These are phyloP conservation scores for Epinotia demarniana DNA, from an alignment of 2,888 invertebrate genomes.

Conservation along the genomic window DNA sequence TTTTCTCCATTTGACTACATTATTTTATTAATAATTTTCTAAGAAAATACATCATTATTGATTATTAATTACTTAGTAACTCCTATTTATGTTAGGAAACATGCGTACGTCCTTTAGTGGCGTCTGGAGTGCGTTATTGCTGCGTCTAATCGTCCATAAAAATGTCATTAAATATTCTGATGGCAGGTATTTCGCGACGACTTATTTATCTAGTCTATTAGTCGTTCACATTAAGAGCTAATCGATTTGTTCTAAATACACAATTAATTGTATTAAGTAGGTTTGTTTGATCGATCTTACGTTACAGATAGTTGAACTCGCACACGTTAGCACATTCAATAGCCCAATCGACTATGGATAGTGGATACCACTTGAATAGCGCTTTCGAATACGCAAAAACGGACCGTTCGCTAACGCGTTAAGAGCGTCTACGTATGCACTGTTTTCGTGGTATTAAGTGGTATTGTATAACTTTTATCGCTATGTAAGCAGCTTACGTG, in stretches of 20 bases:
- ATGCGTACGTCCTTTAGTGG: too few species aligned
- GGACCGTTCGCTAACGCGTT: background rate
- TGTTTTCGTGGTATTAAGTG: background rate
- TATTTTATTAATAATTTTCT: too few species aligned
- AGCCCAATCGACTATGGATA: background rate
- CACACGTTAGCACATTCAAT: background rate
- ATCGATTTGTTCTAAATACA: slow-evolving; percentile 9
- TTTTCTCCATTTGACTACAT: too few species aligned
- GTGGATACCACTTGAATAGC: background rate
- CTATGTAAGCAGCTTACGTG: background rate
- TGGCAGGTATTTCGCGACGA: background rate
- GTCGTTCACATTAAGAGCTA: slow-evolving; percentile 9
- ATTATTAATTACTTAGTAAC: too few species aligned
- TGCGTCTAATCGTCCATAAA: too few species aligned
- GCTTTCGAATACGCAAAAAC: background rate
- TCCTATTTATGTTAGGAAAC: too few species aligned
- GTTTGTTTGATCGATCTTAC: too few species aligned
- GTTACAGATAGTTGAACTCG: too few species aligned
- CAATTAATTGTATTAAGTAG: background rate
- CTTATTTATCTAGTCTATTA: slow-evolving; percentile 29
- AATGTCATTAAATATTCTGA: background rate
- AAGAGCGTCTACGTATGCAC: background rate
- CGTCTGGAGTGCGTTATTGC: too few species aligned
- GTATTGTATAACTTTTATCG: background rate
- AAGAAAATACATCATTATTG: too few species aligned